Conservation (phyloP, 2,888 invertebrate genomes). For the Charanyca ferruginea region DNA sequence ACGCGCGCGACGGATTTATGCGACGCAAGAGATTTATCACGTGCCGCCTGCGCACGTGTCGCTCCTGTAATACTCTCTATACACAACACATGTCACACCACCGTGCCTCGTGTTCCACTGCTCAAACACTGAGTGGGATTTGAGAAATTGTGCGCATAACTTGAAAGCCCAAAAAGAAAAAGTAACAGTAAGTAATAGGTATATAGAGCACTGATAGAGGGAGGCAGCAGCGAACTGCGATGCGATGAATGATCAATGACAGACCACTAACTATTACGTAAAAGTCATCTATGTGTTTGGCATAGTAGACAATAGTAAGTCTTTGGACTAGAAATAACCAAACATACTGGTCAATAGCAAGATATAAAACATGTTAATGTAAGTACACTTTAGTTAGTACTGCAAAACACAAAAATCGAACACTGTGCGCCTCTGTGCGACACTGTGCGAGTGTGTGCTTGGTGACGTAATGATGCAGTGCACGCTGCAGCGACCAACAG, state of each 20-base stretch:
- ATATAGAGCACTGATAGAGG: neutral
- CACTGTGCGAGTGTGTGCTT: conserved; percentile 4
- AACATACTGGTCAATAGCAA: no score
- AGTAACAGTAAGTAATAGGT: no score
- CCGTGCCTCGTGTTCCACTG: neutral
- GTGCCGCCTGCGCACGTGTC: conserved; percentile 65
- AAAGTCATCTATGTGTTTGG: no score
- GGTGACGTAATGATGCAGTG: conserved; percentile 17
- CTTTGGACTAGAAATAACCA: no score
- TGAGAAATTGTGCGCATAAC: neutral
- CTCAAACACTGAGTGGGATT: neutral
- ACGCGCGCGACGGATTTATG: conserved; percentile 68
- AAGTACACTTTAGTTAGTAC: no score
- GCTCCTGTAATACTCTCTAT: conserved; percentile 8
- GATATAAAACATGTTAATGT: no score
- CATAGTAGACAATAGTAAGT: no score
- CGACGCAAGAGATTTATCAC: conserved; percentile 71
- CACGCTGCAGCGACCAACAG: conserved; percentile 26
- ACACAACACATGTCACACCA: conserved; percentile 25
- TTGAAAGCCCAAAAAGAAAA: no score
- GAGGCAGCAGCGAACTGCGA: neutral
- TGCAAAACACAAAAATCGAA: neutral
- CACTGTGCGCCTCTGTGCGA: neutral
- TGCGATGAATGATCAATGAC: neutral
- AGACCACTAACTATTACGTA: neutral